Base-by-base conservation (phyloP, 2,113 vertebrate genomes). In the Noctilio leporinus region DNA sequence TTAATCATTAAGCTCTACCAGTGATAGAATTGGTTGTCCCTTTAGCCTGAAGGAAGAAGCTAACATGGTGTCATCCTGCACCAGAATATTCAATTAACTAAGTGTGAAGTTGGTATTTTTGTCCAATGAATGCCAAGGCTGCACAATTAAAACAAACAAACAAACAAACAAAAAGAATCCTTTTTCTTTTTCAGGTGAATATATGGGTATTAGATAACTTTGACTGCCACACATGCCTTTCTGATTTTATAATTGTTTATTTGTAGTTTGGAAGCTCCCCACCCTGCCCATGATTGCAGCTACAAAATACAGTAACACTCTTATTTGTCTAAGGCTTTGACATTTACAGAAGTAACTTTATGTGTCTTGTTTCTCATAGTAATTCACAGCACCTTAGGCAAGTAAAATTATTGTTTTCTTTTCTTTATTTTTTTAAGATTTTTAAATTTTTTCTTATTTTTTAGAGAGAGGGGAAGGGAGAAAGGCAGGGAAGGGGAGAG, bases 121-220 rank as follows among this genome's bases (percentile, higher is more conserved):
- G 53, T 95, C 65, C 65, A 88, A 30, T 57, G 65, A 57, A 19
- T 83, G 26, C 28, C 80, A 92, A 76, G 45, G 26, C 12, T 94
- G 57, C 73, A 40, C 65, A 43, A 64, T 59, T 45, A 69, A 55
- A 53, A 45, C 55, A 22, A 65, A 53, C 82, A 70, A 65, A 43
- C n/a, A n/a, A n/a, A n/a, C n/a, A n/a, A n/a, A n/a, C n/a, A n/a
- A 30, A 47, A 87, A 88, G 40, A 77, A 26, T 76, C 11, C 30
- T 49, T 92, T 94, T 70, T 64, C 80, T 96, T 93, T 92, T 96
- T n/a, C 80, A 78, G 59, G 49, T 93, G 70, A 92, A 69, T 67
- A 12, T 94, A 30, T 59, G 57, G 57, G 57, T 14, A 35, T 57
- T 84, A 92, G 65, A 92, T 94, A 69, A 85, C 5, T 77, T 90